Conservation (phyloP, 2,888 invertebrate species). For the Byasa hedistus region DNA sequence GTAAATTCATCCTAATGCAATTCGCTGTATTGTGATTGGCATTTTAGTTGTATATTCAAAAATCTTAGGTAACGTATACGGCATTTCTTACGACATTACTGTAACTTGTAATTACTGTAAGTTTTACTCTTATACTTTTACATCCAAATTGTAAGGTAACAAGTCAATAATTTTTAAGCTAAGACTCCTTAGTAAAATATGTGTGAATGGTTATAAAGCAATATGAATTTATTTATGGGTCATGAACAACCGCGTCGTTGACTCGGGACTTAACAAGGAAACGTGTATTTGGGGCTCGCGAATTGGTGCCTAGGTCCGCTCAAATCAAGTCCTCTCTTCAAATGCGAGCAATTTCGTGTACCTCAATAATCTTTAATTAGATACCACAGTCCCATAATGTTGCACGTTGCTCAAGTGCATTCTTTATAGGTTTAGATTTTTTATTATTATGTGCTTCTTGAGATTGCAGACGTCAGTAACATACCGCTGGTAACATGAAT, state of each 20-base stretch:
- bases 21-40: constrained; percentile 47
- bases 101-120: too few species aligned
- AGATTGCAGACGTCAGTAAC: constrained; percentile 18
- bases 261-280: constrained; percentile 54
- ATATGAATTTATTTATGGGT: neutral
- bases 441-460: constrained; percentile 33
- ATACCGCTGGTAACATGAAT: neutral
- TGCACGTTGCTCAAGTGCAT: constrained; percentile 53
- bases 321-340: constrained; percentile 23
- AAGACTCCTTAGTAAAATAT: neutral
- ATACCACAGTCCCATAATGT: constrained; percentile 49
- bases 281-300: constrained; percentile 60
- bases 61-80: too few species aligned
- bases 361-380: constrained; percentile 54
- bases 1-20: constrained; percentile 44
- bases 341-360: constrained; percentile 9
- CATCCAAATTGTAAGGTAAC: neutral
- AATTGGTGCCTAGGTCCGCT: constrained; percentile 50
- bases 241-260: constrained; percentile 1
- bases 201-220: neutral
- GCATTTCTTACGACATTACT: too few species aligned
- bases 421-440: constrained; percentile 42
- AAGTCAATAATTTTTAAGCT: neutral
- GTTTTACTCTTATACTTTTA: neutral
- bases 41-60: neutral